Evolutionary conservation across 2,888 invertebrate species (phyloP).

Genomic region (Diaphora mendica): DNA sequence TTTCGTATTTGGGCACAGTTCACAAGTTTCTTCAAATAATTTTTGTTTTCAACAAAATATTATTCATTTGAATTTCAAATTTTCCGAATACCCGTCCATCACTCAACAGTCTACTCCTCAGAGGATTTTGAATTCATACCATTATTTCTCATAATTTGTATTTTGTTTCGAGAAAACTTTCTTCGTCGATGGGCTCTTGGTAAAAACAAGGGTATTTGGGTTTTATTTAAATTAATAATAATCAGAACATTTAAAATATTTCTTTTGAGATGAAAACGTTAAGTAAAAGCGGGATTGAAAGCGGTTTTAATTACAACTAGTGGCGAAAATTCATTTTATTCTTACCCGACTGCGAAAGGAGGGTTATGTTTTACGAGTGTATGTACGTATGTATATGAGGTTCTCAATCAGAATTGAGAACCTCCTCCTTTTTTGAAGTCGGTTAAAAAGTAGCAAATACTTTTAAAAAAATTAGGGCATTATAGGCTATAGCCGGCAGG

Average conservation of each 20-base stretch:
- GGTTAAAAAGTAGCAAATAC: too few species aligned
- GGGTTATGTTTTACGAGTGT: too few species aligned
- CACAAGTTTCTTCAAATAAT: background rate
- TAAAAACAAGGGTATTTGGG: background rate
- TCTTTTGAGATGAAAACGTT: background rate
- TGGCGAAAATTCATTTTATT: too few species aligned
- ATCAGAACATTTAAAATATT: background rate
- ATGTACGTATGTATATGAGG: too few species aligned
- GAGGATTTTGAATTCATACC: background rate
- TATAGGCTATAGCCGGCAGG: too few species aligned
- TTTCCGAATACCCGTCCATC: background rate
- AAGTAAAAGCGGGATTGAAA: background rate
- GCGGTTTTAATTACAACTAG: background rate
- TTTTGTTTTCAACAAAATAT: background rate
- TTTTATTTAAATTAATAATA: background rate
- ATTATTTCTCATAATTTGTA: background rate
- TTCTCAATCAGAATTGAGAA: too few species aligned
- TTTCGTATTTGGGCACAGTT: background rate
- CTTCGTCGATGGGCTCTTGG: background rate
- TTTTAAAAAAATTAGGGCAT: too few species aligned
- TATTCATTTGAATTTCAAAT: background rate
- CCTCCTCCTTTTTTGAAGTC: too few species aligned
- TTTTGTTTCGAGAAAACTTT: background rate
- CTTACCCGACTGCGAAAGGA: too few species aligned
- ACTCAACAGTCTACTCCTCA: background rate